A percentile compares a stretch with the other conserved stretches of the same genome.
These are phyloP conservation scores for Anoplolepis gracilipes DNA, from an alignment of 1,140 invertebrate genomes.

Conservation along the genomic window DNA sequence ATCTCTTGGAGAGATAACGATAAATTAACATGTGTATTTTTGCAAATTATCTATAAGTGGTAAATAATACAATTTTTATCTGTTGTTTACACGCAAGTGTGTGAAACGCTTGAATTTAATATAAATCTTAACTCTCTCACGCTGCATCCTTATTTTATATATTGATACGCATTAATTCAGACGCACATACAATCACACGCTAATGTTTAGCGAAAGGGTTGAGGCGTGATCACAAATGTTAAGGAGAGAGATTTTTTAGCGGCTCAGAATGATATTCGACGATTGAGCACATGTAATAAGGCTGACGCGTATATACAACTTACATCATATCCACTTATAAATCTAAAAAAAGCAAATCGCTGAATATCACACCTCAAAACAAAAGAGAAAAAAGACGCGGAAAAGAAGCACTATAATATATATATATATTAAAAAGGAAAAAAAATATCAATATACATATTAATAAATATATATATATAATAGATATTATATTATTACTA, in stretches of 20 bases:
- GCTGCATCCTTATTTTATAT: background rate
- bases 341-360: constrained; percentile 63
- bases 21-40: constrained; percentile 8
- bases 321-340: constrained; percentile 60
- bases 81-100: background rate
- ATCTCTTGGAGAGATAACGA: background rate
- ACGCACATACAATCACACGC: background rate
- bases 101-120: constrained; percentile 6
- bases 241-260: constrained; percentile 14
- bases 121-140: background rate
- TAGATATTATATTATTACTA: constrained; percentile 80
- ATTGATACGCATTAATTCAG: background rate
- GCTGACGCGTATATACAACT: constrained; percentile 67
- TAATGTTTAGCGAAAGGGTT: constrained; percentile 49
- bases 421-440: constrained; percentile 66
- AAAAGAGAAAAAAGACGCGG: constrained; percentile 55
- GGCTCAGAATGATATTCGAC: constrained; percentile 58
- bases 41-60: constrained; percentile 7
- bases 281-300: constrained; percentile 65
- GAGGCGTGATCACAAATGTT: constrained; percentile 49
- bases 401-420: constrained; percentile 55
- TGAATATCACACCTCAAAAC: constrained; percentile 69
- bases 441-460: constrained; percentile 75
- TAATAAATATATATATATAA: constrained; percentile 76
- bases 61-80: constrained; percentile 2